Percentiles rank a stretch among this genome's conserved stretches.
phyloP scores from a whole-genome alignment of 2,888 invertebrate genomes.

The Apodemia duryi region DNA sequence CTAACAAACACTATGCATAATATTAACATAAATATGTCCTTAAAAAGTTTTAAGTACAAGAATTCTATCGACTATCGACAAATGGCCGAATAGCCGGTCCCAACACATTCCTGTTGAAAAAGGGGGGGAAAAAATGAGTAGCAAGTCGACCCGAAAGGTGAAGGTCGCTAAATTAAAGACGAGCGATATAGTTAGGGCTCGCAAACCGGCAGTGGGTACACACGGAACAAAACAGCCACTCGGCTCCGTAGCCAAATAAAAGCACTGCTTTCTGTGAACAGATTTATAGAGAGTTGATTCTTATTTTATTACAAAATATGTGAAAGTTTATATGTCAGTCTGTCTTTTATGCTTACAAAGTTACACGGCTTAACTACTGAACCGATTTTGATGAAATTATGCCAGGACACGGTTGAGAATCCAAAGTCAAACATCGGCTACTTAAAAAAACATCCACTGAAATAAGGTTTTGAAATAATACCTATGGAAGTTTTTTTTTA shows the following conservation, averaged over 20 bases:
- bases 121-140: conserved; percentile 35
- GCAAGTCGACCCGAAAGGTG: conserved; percentile 44
- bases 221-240: conserved; percentile 53
- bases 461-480: no score
- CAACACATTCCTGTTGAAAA: conserved; percentile 16
- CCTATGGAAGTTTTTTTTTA: no score
- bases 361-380: no score
- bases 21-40: conserved; percentile 26
- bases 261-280: conserved; percentile 27
- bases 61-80: conserved; percentile 20
- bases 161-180: conserved; percentile 52
- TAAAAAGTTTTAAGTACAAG: conserved; percentile 17
- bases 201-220: conserved; percentile 37
- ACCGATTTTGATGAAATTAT: no score
- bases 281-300: conserved; percentile 44
- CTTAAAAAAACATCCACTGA: no score
- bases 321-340: no score
- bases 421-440: no score
- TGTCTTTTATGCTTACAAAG: no score
- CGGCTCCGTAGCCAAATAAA: conserved; percentile 57
- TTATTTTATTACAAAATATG: no score
- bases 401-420: no score
- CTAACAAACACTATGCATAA: conserved; percentile 29
- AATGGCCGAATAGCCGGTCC: conserved; percentile 16
- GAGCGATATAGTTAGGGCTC: conserved; percentile 38